Conservation (phyloP, 2,797 vertebrate genomes). For the Esox lucius region DNA sequence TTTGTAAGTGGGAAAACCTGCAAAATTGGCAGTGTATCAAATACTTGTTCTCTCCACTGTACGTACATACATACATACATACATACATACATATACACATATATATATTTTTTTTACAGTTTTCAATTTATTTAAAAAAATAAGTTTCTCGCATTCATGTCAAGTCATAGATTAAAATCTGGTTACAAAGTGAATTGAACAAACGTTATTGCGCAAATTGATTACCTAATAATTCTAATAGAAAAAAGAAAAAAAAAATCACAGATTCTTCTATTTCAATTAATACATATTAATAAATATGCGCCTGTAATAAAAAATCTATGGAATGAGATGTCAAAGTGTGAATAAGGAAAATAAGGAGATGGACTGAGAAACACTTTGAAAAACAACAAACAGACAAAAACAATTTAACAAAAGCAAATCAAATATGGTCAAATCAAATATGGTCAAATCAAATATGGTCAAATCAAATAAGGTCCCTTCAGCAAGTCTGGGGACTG, state of each 20-base stretch:
- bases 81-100: constrained; percentile 29
- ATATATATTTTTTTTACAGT: constrained; percentile 47
- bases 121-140: constrained; percentile 75
- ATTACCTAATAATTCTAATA: constrained; percentile 59
- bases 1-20: too few relatives aligned
- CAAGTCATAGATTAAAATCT: constrained; percentile 61
- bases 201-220: constrained; percentile 74
- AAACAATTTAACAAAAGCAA: constrained; percentile 47
- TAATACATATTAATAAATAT: constrained; percentile 67
- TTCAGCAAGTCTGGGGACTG: constrained; percentile 11
- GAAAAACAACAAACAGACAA: constrained; percentile 35
- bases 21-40: too few relatives aligned
- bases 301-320: constrained; percentile 37
- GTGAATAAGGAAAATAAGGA: constrained; percentile 19
- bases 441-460: constrained; percentile 43
- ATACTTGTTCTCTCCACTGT: too few relatives aligned
- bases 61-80: constrained; percentile 16
- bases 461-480: too few relatives aligned
- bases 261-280: constrained; percentile 53
- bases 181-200: constrained; percentile 70
- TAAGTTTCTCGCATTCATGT: constrained; percentile 69
- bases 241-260: constrained; percentile 43
- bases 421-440: too few relatives aligned
- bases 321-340: constrained; percentile 43
- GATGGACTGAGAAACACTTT: constrained; percentile 18